Evolutionary conservation across 1,140 invertebrate genomes (phyloP), one percentile per base, ranked within the genome.

Genomic region (Brachionus rotundiformis): DNA sequence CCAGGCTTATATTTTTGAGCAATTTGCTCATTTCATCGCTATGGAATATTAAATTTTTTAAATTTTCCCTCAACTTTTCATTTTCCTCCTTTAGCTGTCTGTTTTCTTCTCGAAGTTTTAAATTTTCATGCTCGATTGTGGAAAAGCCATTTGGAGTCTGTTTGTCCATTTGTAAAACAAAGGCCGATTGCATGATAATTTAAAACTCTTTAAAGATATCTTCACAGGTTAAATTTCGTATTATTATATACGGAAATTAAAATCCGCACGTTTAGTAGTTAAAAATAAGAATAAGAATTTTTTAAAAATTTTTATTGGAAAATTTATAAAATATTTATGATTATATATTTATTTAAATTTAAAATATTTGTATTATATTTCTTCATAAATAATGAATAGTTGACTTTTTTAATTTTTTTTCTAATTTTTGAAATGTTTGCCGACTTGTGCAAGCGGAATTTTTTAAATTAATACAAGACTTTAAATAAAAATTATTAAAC

Each of bases 31-130:
- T 36, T 41, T 68, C 13, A 2, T 68, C 63, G 33, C 16, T 68
- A 23, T 68, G 63, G 16, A 68, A 68, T 11, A 68, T 19, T 16
- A 68, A 33, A 23, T 68, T 68, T 68, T 68, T 68, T 19, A 68
- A 33, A 36, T 33, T 68, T 36, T 68, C 63, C 16, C 36, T 68
- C 6, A 68, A 36, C 6, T 8, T 13, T 39, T 68, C 63, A 68
- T 68, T 68, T 23, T 68, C 63, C 10, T 33, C 31, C 36, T 68
- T 68, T 13, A 68, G 16, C 10, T 68, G 36, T 16, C 16, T 33
- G 31, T 68, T 68, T 68, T 68, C 63, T 19, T 68, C 63, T 19
- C 16, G 29, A 19, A 68, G 63, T 68, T 36, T 33, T 33, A 19
- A 33, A 33, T 33, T 33, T n/a, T 68, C 29, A 19, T 36, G 16